Percentiles rank a stretch among this genome's conserved stretches.
Conservation (phyloP, 2,797 vertebrate species). For the Sternarchorhynchus goeldii region DNA sequence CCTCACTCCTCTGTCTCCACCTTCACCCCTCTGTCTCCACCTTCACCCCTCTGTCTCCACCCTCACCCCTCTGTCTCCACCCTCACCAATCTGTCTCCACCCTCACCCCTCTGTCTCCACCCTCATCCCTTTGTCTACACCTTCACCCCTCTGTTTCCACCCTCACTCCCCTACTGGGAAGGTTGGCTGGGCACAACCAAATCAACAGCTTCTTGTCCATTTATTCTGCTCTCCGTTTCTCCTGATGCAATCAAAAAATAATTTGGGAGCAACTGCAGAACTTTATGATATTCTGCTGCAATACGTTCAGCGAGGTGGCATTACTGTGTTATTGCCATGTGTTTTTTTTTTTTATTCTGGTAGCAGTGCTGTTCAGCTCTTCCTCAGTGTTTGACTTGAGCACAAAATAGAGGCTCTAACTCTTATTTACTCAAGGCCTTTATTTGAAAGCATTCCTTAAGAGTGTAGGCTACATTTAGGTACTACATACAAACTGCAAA, state of each 20-base stretch:
- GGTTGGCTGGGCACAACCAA: background rate
- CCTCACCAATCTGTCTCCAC: background rate
- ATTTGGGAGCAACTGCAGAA: too few species aligned
- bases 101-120: too few species aligned
- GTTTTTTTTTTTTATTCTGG: background rate
- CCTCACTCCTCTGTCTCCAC: slow-evolving; percentile 14
- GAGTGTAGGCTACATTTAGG: too few species aligned
- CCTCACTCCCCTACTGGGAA: background rate
- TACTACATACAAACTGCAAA: too few species aligned
- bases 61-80: slow-evolving; percentile 13
- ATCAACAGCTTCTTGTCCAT: slow-evolving; percentile 15
- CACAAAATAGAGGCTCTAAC: too few species aligned
- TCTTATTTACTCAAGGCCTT: too few species aligned
- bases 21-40: background rate
- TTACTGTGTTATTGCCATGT: background rate
- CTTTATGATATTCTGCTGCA: background rate
- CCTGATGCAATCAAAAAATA: too few species aligned
- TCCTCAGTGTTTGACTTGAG: too few species aligned
- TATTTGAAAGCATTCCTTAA: too few species aligned
- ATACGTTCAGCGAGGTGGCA: slow-evolving; percentile 3
- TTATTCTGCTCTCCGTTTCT: too few species aligned
- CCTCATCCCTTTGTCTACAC: too few species aligned
- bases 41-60: slow-evolving; percentile 31
- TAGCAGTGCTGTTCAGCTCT: background rate
- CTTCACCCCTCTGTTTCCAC: too few species aligned